Evolutionary conservation across 2,113 vertebrate species (phyloP), one percentile per base, ranked within the genome.

Genomic region (Vidua chalybeata): DNA sequence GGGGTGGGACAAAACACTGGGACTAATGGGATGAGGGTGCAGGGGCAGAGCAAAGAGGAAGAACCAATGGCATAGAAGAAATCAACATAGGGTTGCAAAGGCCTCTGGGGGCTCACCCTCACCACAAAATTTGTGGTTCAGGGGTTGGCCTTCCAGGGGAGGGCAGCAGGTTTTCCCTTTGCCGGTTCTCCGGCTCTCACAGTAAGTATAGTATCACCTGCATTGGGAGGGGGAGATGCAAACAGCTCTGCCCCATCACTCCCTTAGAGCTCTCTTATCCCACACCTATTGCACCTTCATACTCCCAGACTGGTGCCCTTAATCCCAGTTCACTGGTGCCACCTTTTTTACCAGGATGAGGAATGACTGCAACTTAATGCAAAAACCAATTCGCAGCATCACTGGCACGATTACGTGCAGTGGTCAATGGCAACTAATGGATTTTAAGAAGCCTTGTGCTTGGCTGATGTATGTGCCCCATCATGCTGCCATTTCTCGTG

Each of bases 351-450:
- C 45, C 76, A n/a, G 55, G 62, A 94, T 74, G 84, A 95, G 59
- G 72, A 84, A 96, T 71, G 62, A 62, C 56, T 95, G 63, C 75
- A 93, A 52, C 91, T 93, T 72, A 91, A 95, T 56, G 39, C 64
- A 86, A 86, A 95, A 93, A 75, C 87, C 96, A 92, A 81, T 80
- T 67, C 3, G 2, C 49, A 64, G 81, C 75, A 76, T 58, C 62
- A 73, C 75, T 68, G 62, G 69, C 88, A 68, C 84, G 87, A 79
- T 85, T 89, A 73, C 0, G 0, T 1, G 2, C 62, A 26, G 22
- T 39, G 63, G 74, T 85, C 84, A 75, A 46, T 73, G 93, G 45
- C 7, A 90, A 59, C 35, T 58, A 82, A 89, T 79, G 66, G 77
- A 69, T 52, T 52, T 75, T 37, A 78, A 52, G 74, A 48, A 86